A percentile compares a stretch with the other conserved stretches of the same genome.
These are phyloP conservation scores for Gymnosoma rotundatum DNA, from an alignment of 2,888 invertebrate species.

Conservation along the genomic window DNA sequence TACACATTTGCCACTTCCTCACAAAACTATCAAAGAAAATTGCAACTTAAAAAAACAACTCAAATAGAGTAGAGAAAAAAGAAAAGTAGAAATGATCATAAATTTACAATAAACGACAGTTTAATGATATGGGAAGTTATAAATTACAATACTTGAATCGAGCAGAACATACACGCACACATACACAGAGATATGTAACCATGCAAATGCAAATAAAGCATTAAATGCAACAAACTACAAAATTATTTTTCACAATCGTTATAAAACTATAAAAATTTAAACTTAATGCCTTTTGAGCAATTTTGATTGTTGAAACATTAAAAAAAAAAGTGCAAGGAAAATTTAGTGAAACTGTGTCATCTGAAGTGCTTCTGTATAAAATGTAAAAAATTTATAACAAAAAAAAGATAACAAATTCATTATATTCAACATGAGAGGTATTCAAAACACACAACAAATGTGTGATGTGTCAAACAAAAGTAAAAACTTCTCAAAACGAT, in stretches of 20 bases:
- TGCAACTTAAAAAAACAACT: slow-evolving; percentile 2
- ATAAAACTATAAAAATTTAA: not conserved
- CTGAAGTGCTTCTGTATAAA: too few species aligned
- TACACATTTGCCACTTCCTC: slow-evolving; percentile 54
- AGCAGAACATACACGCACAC: slow-evolving; percentile 2
- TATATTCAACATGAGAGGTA: too few species aligned
- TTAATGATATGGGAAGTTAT: slow-evolving; percentile 69
- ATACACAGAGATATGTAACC: too few species aligned
- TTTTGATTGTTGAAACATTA: too few species aligned
- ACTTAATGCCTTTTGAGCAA: not conserved
- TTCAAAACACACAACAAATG: too few species aligned
- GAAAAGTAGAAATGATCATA: slow-evolving; percentile 54
- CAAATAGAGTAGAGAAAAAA: slow-evolving; percentile 2
- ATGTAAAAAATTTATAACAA: too few species aligned
- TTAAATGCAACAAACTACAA: slow-evolving; percentile 27
- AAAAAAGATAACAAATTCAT: too few species aligned
- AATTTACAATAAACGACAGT: slow-evolving; percentile 68
- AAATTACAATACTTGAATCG: slow-evolving; percentile 56
- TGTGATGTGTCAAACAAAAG: too few species aligned
- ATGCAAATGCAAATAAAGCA: slow-evolving; percentile 18
- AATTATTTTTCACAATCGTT: not conserved
- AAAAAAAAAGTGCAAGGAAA: too few species aligned
- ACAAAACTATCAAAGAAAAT: slow-evolving; percentile 31
- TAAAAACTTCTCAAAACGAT: too few species aligned
- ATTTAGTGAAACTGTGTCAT: too few species aligned